These are phyloP conservation scores for Ophiodon elongatus DNA, from an alignment of 2,113 vertebrate species.

Conservation along the genomic window DNA sequence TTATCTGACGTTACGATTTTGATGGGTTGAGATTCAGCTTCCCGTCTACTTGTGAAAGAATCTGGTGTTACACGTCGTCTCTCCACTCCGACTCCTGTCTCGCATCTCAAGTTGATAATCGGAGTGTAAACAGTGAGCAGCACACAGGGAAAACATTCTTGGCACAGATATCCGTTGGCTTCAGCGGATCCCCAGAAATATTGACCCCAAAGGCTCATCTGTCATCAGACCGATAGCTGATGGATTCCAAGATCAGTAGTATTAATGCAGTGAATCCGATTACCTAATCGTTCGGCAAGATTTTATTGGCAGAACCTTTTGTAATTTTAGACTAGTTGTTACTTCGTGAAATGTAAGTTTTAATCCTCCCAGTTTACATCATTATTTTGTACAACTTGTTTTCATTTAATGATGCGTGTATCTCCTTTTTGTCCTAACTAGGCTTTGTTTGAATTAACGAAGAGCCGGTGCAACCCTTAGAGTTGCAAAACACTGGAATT, in stretches of 20 bases:
- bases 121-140: not conserved
- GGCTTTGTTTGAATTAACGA: not conserved
- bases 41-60: not conserved
- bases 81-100: too few species aligned
- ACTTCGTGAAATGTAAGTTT: not conserved
- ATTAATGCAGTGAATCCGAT: not conserved
- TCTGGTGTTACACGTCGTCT: not conserved
- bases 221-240: not conserved
- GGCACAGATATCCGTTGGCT: too few species aligned
- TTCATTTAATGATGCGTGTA: not conserved
- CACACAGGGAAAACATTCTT: too few species aligned
- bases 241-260: not conserved
- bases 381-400: not conserved
- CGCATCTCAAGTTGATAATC: not conserved
- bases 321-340: not conserved
- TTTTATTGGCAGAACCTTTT: not conserved
- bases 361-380: not conserved
- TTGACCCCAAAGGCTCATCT: not conserved
- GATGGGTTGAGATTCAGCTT: not conserved
- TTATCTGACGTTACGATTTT: not conserved
- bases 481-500: not conserved
- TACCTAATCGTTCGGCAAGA: not conserved
- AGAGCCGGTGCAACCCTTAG: not conserved
- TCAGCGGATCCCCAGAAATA: too few species aligned
- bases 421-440: not conserved